Evolutionary conservation across 2,113 vertebrate genomes (phyloP), one percentile per base, ranked within the genome.

Genomic region (Lucifuga dentata): DNA sequence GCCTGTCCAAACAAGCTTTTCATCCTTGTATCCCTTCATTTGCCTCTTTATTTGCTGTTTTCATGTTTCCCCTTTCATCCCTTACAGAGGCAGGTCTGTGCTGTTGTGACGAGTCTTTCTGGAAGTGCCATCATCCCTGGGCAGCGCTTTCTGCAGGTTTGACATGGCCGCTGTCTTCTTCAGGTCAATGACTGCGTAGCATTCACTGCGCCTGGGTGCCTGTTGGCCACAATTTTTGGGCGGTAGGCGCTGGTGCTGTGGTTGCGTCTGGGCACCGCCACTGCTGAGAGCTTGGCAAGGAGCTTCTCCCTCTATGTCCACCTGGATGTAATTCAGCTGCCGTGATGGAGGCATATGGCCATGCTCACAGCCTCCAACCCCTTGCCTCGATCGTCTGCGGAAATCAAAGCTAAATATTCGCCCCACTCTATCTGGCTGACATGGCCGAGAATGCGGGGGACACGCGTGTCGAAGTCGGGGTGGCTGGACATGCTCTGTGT

Each of bases 81-180:
- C 81, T 81, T 90, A 98, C 86, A 99, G 94, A 86, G 98, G 98
- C 94, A 99, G 95, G 93, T 98, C 98, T 35, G 97, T 98, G 94
- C 98, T 99, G 93, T 99, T 99, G 91, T 99, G 98, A 65, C 98
- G 95, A 41, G 97, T 99, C 89, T 99, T 99, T 90, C 98, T 92
- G 8, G 97, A 94, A 8, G 98, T 98, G 65, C 98, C 98, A 35
- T 99, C 97, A 13, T 99, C 98, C 38, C 95, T 93, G 17, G 98
- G 98, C 90, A 97, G 93, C 8, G 98, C 97, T 88, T 97, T 95
- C 90, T 99, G 98, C 89, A 99, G 90, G 86, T 92, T 98, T 88
- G 96, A 98, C 98, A 99, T 99, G 87, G 98, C 98, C 52, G 93
- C 97, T 0, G 97, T 99, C 93, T 99, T 99, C 88, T 99, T 96